Evolutionary conservation across 2,888 invertebrate species (phyloP), one percentile per base, ranked within the genome.

Genomic region (Tetragnatha montana): DNA sequence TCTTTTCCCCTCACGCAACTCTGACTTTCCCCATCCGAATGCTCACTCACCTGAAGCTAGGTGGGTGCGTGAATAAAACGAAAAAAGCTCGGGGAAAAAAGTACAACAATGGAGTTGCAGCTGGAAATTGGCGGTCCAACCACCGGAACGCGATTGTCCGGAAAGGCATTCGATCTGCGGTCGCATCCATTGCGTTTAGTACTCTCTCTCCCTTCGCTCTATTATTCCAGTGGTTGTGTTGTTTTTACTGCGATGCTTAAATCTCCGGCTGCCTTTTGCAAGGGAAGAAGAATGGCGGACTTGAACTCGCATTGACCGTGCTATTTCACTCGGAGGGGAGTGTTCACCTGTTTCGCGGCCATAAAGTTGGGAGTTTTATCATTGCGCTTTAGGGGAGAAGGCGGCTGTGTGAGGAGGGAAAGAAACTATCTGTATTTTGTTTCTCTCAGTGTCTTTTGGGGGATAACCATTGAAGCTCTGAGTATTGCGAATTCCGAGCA

Each of bases 151-250:
- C 79, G 70, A 86, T 80, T 86, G 79, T 12, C 73, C 51, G 79
- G 71, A 86, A 86, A 80, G 73, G 73, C 79, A 73, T 86, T 86
- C 86, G 86, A 86, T 86, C 78, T 86, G 79, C 73, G 86, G 86
- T 79, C 50, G 35, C 86, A 80, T 86, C 74, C 79, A 73, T 22
- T 19, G 71, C 71, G 80, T 86, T 86, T 86, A 75, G 83, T 75
- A 47, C 22, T 69, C 49, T 76, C 47, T 22, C 10, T 14, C 10
- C 35, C 14, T 14, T 60, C 60, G 6, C 60, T 60, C 60, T 60
- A 60, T 60, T 60, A 60, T 60, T 60, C 60, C 60, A 10, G 12
- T 60, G 12, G 17, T 1, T 35, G 35, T 60, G 60, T 60, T 60
- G 60, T 60, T 60, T 60, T 60, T 60, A 60, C 60, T 60, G 60